Evolutionary conservation across 2,797 vertebrate genomes (phyloP).

Genomic region (Coendou prehensilis): DNA sequence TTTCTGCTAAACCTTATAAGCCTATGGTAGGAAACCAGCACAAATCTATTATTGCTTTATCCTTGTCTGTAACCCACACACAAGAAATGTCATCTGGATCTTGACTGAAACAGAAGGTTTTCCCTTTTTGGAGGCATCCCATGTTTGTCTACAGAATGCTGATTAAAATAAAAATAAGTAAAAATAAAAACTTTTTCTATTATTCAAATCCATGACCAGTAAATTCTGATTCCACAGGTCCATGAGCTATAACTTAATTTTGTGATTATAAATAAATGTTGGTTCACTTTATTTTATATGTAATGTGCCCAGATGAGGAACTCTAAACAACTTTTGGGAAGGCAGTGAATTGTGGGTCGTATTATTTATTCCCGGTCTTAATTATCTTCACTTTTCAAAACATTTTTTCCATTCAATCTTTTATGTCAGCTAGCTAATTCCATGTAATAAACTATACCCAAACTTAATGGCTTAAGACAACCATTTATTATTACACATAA

Average conservation of each 20-base stretch:
- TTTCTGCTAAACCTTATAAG: constrained; percentile 50
- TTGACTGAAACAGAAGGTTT: constrained; percentile 14
- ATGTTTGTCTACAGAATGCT: neutral
- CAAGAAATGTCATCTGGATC: neutral
- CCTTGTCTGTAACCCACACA: constrained; percentile 27
- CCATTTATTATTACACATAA: neutral
- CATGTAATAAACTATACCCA: neutral
- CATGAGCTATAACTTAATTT: neutral
- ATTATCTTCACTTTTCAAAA: neutral
- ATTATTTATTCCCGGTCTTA: neutral
- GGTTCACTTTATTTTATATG: neutral
- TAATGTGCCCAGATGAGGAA: neutral
- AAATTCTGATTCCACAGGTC: neutral
- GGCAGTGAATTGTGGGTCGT: neutral
- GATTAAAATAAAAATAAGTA: neutral
- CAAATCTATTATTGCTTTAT: constrained; percentile 33
- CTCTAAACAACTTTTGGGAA: neutral
- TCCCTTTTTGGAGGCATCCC: neutral
- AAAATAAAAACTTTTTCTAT: neutral
- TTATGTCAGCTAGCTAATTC: constrained; percentile 13
- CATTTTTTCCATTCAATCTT: constrained; percentile 22
- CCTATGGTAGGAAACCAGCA: constrained; percentile 36
- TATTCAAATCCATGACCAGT: constrained; percentile 39
- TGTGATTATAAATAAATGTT: neutral
- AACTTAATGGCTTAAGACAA: neutral